phyloP scores from a whole-genome alignment of 2,888 invertebrate species.

The Villa cingulata region DNA sequence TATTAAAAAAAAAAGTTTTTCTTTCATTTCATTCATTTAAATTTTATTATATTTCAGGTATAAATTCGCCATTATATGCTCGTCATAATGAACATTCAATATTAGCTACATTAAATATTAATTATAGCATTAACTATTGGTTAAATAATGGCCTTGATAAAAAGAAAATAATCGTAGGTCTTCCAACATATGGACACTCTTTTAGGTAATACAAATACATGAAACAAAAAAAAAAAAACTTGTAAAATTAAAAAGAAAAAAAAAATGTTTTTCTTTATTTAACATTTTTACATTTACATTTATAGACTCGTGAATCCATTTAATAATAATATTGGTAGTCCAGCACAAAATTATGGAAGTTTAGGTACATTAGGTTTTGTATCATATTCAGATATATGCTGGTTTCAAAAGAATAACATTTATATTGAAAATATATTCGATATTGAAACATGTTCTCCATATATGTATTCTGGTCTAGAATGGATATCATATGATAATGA shows the following conservation, averaged over 20 bases:
- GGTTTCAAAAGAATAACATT: conserved; percentile 43
- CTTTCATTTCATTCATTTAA: too few species aligned
- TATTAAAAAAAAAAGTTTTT: neutral
- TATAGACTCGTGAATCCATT: conserved; percentile 48
- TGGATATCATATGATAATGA: conserved; percentile 77
- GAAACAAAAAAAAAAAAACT: too few species aligned
- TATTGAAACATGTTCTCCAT: conserved; percentile 59
- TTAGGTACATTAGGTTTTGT: conserved; percentile 58
- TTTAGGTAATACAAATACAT: too few species aligned
- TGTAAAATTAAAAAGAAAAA: too few species aligned
- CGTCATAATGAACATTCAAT: conserved; percentile 47
- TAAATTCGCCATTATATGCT: conserved; percentile 68
- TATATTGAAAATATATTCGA: conserved; percentile 47
- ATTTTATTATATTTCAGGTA: conserved; percentile 32
- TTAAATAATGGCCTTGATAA: conserved; percentile 56
- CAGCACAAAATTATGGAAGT: conserved; percentile 53
- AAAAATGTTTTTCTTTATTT: conserved; percentile 3
- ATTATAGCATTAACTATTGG: conserved; percentile 71
- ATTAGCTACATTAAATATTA: conserved; percentile 60
- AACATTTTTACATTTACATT: neutral
- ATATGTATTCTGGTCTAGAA: conserved; percentile 50
- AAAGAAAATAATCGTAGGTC: conserved; percentile 66
- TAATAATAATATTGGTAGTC: conserved; percentile 55
- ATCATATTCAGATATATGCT: conserved; percentile 54
- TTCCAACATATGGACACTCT: conserved; percentile 79